Evolutionary conservation across 2,113 vertebrate species (phyloP).

Genomic region (Desmodus rotundus): DNA sequence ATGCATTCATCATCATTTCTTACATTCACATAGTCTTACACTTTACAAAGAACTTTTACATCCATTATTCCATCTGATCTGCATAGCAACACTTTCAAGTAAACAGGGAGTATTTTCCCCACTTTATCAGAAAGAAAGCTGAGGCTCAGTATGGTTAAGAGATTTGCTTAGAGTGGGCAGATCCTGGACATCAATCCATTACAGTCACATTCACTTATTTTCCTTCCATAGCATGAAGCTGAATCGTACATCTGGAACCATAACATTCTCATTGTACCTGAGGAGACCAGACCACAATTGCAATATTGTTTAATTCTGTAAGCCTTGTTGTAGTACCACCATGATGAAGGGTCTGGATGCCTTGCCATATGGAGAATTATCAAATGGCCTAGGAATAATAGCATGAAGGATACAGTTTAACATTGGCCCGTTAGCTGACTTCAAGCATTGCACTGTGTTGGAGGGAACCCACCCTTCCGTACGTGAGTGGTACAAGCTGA

Average conservation of each 20-base stretch:
- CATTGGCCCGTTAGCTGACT: background rate
- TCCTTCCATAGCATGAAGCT: background rate
- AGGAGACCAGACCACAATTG: background rate
- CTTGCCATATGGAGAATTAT: background rate
- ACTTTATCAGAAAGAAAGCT: constrained; percentile 7
- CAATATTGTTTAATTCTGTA: background rate
- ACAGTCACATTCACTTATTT: background rate
- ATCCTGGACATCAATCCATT: background rate
- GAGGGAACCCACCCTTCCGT: background rate
- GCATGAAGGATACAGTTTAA: background rate
- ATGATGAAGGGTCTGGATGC: background rate
- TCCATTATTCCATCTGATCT: background rate
- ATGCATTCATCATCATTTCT: constrained; percentile 50
- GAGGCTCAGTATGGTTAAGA: background rate
- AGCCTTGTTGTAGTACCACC: background rate
- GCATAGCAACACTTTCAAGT: background rate
- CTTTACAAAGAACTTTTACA: background rate
- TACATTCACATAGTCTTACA: background rate
- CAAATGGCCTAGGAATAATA: background rate
- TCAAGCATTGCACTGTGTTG: background rate
- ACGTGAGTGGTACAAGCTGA: background rate
- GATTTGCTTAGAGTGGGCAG: background rate
- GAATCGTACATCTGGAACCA: background rate
- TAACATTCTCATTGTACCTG: background rate
- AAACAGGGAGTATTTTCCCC: background rate